A percentile compares a stretch with the other conserved stretches of the same genome.
Evolutionary conservation across 2,113 vertebrate genomes (phyloP).

Genomic region (Conger conger): DNA sequence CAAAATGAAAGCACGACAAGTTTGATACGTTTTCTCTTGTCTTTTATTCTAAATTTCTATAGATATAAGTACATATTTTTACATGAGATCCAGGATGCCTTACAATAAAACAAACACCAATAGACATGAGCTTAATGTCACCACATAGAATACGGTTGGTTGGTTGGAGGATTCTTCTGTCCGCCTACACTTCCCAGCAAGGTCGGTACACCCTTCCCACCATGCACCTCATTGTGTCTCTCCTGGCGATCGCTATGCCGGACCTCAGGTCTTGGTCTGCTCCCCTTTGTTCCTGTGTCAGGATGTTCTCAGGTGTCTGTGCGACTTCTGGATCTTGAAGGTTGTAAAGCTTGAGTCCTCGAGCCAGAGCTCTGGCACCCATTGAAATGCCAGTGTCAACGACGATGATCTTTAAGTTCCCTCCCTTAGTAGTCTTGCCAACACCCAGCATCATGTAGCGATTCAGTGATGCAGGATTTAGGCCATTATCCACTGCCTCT

Average conservation of each 20-base stretch:
- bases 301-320: slow-evolving; percentile 32
- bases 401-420: slow-evolving; percentile 53
- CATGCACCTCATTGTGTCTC: slow-evolving; percentile 76
- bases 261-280: slow-evolving; percentile 40
- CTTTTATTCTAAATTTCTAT: slow-evolving; percentile 53
- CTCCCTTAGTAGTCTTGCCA: not conserved
- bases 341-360: slow-evolving; percentile 46
- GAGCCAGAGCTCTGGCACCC: slow-evolving; percentile 50
- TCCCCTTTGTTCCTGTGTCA: slow-evolving; percentile 48
- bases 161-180: not conserved
- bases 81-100: slow-evolving; percentile 33
- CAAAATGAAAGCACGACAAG: not conserved
- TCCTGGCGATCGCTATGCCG: slow-evolving; percentile 61
- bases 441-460: slow-evolving; percentile 18
- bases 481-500: slow-evolving; percentile 42
- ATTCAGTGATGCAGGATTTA: slow-evolving; percentile 13
- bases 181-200: slow-evolving; percentile 70
- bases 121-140: not conserved
- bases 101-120: slow-evolving; percentile 29
- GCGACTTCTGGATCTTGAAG: slow-evolving; percentile 42
- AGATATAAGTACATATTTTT: slow-evolving; percentile 30
- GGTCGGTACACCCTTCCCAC: slow-evolving; percentile 76
- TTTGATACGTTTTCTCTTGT: not conserved
- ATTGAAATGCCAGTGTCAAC: slow-evolving; percentile 58
- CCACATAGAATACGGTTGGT: not conserved